Conservation (phyloP, 2,797 vertebrate species). For the Lophotriccus pileatus region DNA sequence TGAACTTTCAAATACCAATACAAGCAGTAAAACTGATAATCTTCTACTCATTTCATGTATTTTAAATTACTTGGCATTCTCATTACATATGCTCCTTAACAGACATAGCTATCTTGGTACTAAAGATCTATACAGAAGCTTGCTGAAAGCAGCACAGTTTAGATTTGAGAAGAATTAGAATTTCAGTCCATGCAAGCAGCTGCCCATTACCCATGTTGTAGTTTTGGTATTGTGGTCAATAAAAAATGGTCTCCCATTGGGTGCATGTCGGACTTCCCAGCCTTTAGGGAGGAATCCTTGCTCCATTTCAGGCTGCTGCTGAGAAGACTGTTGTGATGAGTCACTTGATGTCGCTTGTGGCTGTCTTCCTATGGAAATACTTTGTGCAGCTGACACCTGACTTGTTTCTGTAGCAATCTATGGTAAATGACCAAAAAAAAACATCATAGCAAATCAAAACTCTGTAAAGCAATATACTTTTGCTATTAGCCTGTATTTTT, state of each 20-base stretch:
- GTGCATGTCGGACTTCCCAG: constrained; percentile 92
- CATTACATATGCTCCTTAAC: background rate
- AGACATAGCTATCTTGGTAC: background rate
- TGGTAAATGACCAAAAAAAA: background rate
- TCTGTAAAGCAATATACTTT: background rate
- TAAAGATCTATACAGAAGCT: background rate
- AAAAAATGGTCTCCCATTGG: constrained; percentile 91
- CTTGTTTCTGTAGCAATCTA: constrained; percentile 63
- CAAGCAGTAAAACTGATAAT: background rate
- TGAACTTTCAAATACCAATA: background rate
- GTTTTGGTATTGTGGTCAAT: constrained; percentile 93
- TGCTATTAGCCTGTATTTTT: background rate
- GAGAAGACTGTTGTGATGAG: constrained; percentile 66
- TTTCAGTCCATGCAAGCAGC: background rate
- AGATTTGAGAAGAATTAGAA: background rate
- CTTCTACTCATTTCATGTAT: background rate
- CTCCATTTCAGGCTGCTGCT: constrained; percentile 67
- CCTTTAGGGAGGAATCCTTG: constrained; percentile 83
- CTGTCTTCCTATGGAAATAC: constrained; percentile 38
- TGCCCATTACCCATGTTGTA: constrained; percentile 87
- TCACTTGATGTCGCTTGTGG: constrained; percentile 44
- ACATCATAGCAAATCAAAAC: background rate
- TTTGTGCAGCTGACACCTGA: constrained; percentile 60
- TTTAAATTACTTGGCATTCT: background rate
- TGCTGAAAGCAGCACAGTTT: background rate